These are phyloP conservation scores for Melanocharis versteri DNA, from an alignment of 2,113 vertebrate species.

Conservation along the genomic window DNA sequence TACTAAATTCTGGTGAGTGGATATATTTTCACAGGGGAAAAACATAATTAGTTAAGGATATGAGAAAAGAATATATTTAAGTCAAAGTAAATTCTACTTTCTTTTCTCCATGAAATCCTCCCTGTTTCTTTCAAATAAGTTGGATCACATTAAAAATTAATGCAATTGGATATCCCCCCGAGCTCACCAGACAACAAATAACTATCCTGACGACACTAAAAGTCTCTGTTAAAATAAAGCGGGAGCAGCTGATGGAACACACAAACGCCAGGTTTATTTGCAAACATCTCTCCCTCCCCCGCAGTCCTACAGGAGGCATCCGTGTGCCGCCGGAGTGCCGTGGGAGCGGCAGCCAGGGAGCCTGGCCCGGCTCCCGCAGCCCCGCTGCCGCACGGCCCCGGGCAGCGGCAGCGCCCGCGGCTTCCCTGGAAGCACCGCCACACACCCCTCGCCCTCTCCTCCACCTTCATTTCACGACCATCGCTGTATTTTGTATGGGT, in stretches of 20 bases:
- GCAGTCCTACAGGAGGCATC: constrained; percentile 25
- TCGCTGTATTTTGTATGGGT: background rate
- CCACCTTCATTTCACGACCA: background rate
- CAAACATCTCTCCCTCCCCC: background rate
- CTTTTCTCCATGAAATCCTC: background rate
- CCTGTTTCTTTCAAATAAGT: background rate
- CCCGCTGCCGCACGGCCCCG: background rate
- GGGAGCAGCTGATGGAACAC: accelerated
- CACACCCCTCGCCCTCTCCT: background rate
- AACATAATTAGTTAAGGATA: background rate
- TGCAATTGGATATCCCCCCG: background rate
- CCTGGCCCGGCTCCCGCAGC: background rate
- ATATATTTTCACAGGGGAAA: background rate
- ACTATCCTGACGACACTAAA: background rate
- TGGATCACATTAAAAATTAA: background rate
- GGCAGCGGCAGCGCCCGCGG: background rate
- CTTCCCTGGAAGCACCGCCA: background rate
- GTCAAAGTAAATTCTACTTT: background rate
- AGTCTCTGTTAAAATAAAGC: background rate
- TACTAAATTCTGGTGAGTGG: background rate
- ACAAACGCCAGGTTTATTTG: accelerated
- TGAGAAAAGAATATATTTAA: background rate
- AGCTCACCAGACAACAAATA: background rate
- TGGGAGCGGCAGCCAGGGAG: background rate
- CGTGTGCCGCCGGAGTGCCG: background rate